These are phyloP conservation scores for Leptobrachium leishanense DNA, from an alignment of 2,113 vertebrate species.

Conservation along the genomic window DNA sequence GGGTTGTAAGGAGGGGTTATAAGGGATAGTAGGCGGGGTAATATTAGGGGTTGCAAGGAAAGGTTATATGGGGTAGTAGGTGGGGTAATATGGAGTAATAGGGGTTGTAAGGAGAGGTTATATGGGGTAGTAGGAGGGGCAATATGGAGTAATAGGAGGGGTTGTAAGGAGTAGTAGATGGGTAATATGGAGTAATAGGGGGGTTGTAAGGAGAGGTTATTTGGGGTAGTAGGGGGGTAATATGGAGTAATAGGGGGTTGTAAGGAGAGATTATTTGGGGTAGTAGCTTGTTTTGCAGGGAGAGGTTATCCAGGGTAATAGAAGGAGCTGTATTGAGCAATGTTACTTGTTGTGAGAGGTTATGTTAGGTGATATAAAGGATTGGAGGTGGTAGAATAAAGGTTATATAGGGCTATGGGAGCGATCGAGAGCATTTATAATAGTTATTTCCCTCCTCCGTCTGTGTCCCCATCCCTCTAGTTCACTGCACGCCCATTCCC, in stretches of 20 bases:
- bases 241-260: not conserved
- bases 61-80: too few species aligned
- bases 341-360: not conserved
- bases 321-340: not conserved
- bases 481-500: not conserved
- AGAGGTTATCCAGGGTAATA: not conserved
- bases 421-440: not conserved
- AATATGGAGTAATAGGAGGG: too few species aligned
- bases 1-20: too few species aligned
- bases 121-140: too few species aligned
- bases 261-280: not conserved
- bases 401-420: not conserved
- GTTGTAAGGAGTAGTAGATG: too few species aligned
- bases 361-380: not conserved
- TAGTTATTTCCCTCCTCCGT: not conserved
- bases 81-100: too few species aligned
- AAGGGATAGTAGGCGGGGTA: too few species aligned
- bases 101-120: too few species aligned
- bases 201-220: conserved; percentile 30
- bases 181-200: conserved; percentile 1
- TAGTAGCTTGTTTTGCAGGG: conserved; percentile 1
- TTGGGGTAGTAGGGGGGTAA: not conserved
- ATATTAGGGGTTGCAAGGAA: too few species aligned
- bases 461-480: not conserved
- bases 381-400: not conserved